These are phyloP conservation scores for Cyanocitta stelleri DNA, from an alignment of 2,113 vertebrate species.

Conservation along the genomic window DNA sequence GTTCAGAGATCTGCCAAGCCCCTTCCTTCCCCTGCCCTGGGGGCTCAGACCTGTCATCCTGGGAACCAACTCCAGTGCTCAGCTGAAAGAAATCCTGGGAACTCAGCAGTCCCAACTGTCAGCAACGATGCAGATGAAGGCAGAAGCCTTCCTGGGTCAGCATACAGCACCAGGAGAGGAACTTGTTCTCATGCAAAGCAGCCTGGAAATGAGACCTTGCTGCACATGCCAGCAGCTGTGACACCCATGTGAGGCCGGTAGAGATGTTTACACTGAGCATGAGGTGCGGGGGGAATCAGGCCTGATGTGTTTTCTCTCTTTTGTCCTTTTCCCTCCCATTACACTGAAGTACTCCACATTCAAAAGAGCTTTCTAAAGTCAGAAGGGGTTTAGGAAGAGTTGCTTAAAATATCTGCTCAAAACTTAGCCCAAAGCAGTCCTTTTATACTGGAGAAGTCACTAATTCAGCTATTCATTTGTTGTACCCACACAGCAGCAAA, in stretches of 20 bases:
- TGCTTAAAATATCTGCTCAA: slow-evolving; percentile 52
- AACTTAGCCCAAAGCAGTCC: slow-evolving; percentile 68
- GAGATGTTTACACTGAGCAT: rapidly evolving
- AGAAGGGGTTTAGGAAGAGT: background rate
- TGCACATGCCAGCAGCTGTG: background rate
- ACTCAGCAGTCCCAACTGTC: rapidly evolving
- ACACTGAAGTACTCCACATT: background rate
- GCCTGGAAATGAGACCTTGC: background rate
- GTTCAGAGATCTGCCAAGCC: background rate
- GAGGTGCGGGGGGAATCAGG: background rate
- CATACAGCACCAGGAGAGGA: background rate
- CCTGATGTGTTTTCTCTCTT: background rate
- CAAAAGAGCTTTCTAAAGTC: background rate
- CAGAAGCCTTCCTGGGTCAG: background rate
- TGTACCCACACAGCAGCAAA: slow-evolving; percentile 44
- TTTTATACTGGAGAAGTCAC: slow-evolving; percentile 43
- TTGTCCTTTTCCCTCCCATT: background rate
- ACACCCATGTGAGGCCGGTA: background rate
- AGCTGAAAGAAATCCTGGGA: background rate
- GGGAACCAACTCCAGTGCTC: background rate
- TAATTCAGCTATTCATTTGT: slow-evolving; percentile 42
- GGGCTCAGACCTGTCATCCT: background rate
- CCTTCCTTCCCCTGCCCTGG: background rate
- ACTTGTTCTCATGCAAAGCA: background rate
- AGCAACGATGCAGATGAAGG: rapidly evolving